A percentile compares a stretch with the other conserved stretches of the same genome.
These are phyloP conservation scores for Athalia cordata DNA, from an alignment of 2,888 invertebrate genomes.

Conservation along the genomic window DNA sequence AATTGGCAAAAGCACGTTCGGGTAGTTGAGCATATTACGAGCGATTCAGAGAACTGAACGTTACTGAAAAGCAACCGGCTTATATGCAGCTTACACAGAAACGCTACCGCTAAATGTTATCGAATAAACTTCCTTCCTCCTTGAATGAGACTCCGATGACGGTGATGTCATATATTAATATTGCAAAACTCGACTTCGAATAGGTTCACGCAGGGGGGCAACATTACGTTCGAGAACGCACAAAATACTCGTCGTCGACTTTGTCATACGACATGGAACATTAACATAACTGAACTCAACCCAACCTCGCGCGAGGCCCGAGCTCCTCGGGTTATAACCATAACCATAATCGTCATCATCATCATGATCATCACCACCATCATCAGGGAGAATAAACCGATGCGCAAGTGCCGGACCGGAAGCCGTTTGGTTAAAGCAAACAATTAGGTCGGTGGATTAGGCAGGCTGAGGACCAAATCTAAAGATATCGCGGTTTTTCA, in stretches of 20 bases:
- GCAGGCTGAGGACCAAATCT: constrained; percentile 5
- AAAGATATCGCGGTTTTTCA: constrained; percentile 27
- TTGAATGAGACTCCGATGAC: not conserved
- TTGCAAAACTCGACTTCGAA: not conserved
- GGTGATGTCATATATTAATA: constrained; percentile 4
- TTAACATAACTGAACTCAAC: not conserved
- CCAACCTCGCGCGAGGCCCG: too few relatives aligned
- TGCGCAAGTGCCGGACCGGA: constrained; percentile 33
- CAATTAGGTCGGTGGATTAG: constrained; percentile 39
- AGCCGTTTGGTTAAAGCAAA: constrained; percentile 40
- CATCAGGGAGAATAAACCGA: constrained; percentile 6
- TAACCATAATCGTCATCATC: too few relatives aligned
- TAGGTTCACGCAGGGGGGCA: not conserved
- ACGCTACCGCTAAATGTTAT: not conserved
- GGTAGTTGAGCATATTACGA: not conserved
- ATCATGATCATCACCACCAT: too few relatives aligned
- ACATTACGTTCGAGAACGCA: too few relatives aligned
- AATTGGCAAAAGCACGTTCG: not conserved
- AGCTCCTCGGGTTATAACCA: not conserved
- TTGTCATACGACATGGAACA: not conserved
- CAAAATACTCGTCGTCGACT: too few relatives aligned
- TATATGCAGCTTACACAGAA: too few relatives aligned
- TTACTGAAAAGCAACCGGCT: too few relatives aligned
- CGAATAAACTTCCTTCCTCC: constrained; percentile 18
- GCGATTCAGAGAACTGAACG: too few relatives aligned